Evolutionary conservation across 2,113 vertebrate genomes (phyloP).

Genomic region (Scytalopus superciliaris): DNA sequence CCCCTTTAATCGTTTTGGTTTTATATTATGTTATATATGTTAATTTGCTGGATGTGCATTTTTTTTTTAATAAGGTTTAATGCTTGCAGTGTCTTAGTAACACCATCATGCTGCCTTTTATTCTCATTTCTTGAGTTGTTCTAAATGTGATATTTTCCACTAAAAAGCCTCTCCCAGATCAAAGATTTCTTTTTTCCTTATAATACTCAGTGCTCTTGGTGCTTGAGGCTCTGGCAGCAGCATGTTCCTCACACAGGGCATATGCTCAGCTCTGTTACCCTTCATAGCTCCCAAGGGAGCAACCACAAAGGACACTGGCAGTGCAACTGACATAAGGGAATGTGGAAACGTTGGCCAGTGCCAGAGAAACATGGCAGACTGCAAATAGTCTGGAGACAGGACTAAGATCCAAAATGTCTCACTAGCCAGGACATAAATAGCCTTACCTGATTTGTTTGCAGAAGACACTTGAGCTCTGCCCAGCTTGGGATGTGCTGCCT

Average conservation of each 20-base stretch:
- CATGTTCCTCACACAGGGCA: fast-evolving
- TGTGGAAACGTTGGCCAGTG: background rate
- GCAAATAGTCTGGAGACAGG: background rate
- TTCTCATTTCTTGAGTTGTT: background rate
- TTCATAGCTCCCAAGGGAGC: background rate
- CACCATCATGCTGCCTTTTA: background rate
- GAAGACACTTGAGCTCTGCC: background rate
- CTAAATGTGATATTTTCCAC: background rate
- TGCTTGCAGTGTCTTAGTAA: background rate
- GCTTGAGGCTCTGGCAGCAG: background rate
- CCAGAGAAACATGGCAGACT: background rate
- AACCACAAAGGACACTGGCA: background rate
- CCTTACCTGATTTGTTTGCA: background rate
- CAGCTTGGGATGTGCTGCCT: fast-evolving
- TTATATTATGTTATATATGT: no score
- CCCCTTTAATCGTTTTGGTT: background rate
- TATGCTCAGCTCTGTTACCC: background rate
- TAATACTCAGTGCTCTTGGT: background rate
- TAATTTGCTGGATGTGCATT: background rate
- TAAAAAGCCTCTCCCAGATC: background rate
- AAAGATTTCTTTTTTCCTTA: background rate
- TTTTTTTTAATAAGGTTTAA: background rate
- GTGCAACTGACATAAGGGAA: background rate
- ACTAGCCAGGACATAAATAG: background rate
- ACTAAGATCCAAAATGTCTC: background rate